Evolutionary conservation across 2,888 invertebrate species (phyloP), one percentile per base, ranked within the genome.

Genomic region (Sinodicranocentrus sp.): DNA sequence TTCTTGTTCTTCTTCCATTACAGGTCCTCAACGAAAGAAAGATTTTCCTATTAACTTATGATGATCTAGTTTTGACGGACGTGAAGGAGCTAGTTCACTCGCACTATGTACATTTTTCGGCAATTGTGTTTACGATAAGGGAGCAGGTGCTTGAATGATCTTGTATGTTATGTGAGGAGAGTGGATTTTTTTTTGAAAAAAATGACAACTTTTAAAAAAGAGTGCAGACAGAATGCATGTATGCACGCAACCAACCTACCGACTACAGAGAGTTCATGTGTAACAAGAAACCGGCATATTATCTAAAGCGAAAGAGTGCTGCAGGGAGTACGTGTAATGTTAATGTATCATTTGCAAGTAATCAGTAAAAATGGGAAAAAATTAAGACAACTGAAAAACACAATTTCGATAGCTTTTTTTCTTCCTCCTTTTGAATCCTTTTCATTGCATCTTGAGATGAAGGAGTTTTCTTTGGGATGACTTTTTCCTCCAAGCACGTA

Each of bases 21-120:
- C 52, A 19, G 57, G 19, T 68, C 52, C 13, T 0, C 44, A 71
- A 63, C 23, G 61, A 61, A 77, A 68, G 67, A 71, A 70, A 79
- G 33, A 44, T 79, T 79, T 76, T 79, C 75, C 75, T 44, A 52
- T 75, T 76, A 76, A 67, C 82, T 68, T 76, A 39, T 82, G 82
- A 82, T 82, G 82, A 82, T 82, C 75, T 82, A 82, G 82, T 76
- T 82, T 76, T 82, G 82, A 82, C 68, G 82, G 75, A 82, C 75
- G 75, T 73, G 82, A 65, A 82, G 65, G 48, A 63, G 52, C 33
- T 2, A 68, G 13, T 10, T 48, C 23, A 3, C 52, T 23, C 8
- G 23, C 48, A 48, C 13, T n/a, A 48, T 48, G n/a, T 48, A 13
- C 48, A 48, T 59, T 23, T 75, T 76, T 54, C 2, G 39, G 33